Evolutionary conservation across 1,140 invertebrate species (phyloP).

Genomic region (Drosophila persimilis): DNA sequence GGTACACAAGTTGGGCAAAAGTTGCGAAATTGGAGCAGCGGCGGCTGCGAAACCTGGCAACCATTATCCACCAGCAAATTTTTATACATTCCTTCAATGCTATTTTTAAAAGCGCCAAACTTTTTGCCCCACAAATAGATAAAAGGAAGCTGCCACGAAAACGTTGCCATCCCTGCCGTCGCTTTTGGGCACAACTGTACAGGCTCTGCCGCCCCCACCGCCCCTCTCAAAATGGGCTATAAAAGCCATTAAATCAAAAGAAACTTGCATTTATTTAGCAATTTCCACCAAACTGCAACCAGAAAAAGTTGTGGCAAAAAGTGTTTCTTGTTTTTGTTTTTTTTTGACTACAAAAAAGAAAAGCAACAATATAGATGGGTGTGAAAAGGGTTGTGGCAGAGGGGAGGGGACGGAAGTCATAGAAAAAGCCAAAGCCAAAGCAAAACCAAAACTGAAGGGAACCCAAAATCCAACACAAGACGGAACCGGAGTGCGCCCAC

Average conservation of each 20-base stretch:
- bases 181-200: constrained; percentile 39
- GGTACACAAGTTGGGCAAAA: constrained; percentile 7
- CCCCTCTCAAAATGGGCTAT: background rate
- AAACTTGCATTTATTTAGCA: constrained; percentile 81
- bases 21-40: constrained; percentile 26
- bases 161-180: background rate
- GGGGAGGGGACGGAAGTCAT: constrained; percentile 55
- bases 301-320: constrained; percentile 48
- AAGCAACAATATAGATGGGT: constrained; percentile 43
- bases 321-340: constrained; percentile 20
- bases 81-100: constrained; percentile 17
- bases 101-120: constrained; percentile 42
- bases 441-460: constrained; percentile 40
- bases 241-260: constrained; percentile 64
- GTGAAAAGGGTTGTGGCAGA: constrained; percentile 28
- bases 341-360: constrained; percentile 32
- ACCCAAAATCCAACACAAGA: constrained; percentile 43
- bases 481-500: constrained; percentile 17
- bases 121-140: constrained; percentile 34
- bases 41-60: constrained; percentile 33
- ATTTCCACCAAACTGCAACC: constrained; percentile 57
- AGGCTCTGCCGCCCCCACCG: background rate
- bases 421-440: constrained; percentile 27
- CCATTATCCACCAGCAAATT: constrained; percentile 30
- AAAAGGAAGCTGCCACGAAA: constrained; percentile 10